Base-by-base conservation (phyloP, 2,797 vertebrate genomes). In the Hipposideros larvatus region DNA sequence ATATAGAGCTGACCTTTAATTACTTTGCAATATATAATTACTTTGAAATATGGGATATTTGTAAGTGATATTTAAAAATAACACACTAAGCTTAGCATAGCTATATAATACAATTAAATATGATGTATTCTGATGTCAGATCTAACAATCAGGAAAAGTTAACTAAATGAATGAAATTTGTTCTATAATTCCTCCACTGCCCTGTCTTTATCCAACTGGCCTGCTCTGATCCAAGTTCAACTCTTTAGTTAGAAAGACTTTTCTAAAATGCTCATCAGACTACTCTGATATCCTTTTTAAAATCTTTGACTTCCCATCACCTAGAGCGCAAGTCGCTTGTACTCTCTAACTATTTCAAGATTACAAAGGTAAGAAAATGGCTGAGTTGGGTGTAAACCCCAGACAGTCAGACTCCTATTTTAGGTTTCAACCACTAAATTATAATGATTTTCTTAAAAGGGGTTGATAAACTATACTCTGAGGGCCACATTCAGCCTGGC, bases 391-490 rank as follows among this genome's bases (percentile, higher is more conserved):
- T 70, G 11, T 63, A 74, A 85, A 74, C 7, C 16, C 51, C 4
- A 5, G 1, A 7, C 1, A 16, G 7, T 55, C 3, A 34, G 1
- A 46, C n/a, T 61, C 3, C 19, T 11, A 2, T 3, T n/a, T 19
- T 22, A 73, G 7, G 16, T 22, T 51, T 89, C 43, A 83, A 26
- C 2, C 5, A 37, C 8, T 15, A 65, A 15, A 0, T 24, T 61
- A 16, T n/a, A 48, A 53, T 41, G 6, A 59, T 31, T 91, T 94
- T 51, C 78, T 89, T 34, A 61, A 74, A 24, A 11, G 2, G 13
- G 3, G 7, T 8, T 18, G 28, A 21, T 21, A 51, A 85, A 21
- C n/a, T 28, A 34, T 1, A 43, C 51, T 31, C 18, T 26, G 46
- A 53, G 34, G 61, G 2, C n/a, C 18, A 68, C 63, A 83, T 88